Evolutionary conservation across 2,888 invertebrate genomes (phyloP).

Genomic region (Synanthedon vespiformis): DNA sequence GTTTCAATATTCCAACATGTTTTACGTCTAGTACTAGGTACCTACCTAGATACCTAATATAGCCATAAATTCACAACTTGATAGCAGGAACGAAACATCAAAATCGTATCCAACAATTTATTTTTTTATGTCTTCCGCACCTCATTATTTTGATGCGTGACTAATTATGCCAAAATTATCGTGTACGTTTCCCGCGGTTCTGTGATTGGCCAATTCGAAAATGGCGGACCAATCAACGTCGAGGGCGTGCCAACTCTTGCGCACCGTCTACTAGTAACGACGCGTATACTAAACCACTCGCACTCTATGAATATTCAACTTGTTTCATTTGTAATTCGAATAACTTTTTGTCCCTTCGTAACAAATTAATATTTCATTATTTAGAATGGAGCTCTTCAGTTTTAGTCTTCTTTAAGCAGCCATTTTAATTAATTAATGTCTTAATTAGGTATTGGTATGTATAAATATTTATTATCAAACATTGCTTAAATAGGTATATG

Average conservation of each 20-base stretch:
- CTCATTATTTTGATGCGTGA: conserved; percentile 48
- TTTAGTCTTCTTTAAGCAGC: background rate
- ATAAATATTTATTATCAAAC: too few relatives aligned
- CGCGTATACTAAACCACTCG: conserved; percentile 20
- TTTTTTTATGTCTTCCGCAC: conserved; percentile 15
- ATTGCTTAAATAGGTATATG: too few relatives aligned
- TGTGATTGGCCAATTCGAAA: conserved; percentile 50
- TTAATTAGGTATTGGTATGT: background rate
- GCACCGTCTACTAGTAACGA: conserved; percentile 34
- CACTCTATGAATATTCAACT: conserved; percentile 48
- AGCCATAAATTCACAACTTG: too few relatives aligned
- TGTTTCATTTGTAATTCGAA: conserved; percentile 9
- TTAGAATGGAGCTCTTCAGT: too few relatives aligned
- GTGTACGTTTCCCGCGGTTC: conserved; percentile 30
- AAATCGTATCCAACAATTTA: background rate
- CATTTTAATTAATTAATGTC: background rate
- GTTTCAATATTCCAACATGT: too few relatives aligned
- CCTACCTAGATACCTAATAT: too few relatives aligned
- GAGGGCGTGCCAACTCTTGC: conserved; percentile 58
- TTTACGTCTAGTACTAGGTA: too few relatives aligned
- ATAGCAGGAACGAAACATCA: background rate
- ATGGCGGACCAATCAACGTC: conserved; percentile 47
- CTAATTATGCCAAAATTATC: conserved; percentile 69
- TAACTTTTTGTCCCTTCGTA: background rate
- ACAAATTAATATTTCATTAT: too few relatives aligned